Conservation (phyloP, 2,888 invertebrate species). For the Brachyptera risi region DNA sequence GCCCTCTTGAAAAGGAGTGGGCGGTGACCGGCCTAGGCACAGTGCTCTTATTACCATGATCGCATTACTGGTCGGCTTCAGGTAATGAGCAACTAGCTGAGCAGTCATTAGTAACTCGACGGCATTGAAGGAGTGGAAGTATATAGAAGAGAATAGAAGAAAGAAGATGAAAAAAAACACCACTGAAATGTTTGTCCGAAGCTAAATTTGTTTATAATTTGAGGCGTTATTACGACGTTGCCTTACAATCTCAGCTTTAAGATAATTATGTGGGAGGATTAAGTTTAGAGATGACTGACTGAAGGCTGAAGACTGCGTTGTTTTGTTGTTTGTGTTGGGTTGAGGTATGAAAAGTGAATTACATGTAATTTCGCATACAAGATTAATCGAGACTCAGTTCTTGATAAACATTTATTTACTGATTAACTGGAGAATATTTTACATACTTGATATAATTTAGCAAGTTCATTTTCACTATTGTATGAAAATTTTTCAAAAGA, state of each 20-base stretch:
- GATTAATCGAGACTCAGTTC: no score
- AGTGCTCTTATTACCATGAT: not conserved
- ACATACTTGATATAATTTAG: no score
- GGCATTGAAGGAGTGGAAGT: not conserved
- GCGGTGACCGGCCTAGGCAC: not conserved
- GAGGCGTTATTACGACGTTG: conserved; percentile 14
- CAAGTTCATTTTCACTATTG: no score
- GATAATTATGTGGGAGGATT: conserved; percentile 8
- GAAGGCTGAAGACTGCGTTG: no score
- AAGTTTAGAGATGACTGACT: not conserved
- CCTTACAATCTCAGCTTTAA: not conserved
- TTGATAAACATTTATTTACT: no score
- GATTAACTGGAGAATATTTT: no score
- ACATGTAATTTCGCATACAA: no score
- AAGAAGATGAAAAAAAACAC: conserved; percentile 8
- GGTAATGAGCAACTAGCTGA: not conserved
- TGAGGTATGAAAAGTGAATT: no score
- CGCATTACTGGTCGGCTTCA: not conserved
- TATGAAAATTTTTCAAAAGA: no score
- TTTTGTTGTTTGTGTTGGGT: not conserved
- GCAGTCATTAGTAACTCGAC: not conserved
- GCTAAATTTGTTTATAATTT: conserved; percentile 26
- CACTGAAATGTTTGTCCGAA: conserved; percentile 13
- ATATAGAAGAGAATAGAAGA: no score
- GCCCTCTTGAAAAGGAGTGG: not conserved